phyloP scores from a whole-genome alignment of 2,888 invertebrate species.

The Schizotus pectinicornis region DNA sequence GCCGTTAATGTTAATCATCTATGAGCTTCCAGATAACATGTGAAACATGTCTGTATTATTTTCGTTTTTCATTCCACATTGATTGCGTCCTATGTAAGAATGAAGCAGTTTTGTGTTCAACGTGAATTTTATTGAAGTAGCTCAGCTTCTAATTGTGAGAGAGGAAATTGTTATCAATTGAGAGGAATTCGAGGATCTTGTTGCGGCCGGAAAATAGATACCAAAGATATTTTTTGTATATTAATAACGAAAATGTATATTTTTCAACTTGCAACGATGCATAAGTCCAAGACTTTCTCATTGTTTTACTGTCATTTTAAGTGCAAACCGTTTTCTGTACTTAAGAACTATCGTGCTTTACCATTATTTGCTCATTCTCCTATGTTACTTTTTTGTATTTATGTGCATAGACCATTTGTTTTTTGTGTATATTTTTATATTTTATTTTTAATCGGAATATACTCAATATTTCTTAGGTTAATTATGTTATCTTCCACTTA shows the following conservation, averaged over 20 bases:
- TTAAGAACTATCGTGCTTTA: conserved; percentile 30
- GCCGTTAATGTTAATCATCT: conserved; percentile 34
- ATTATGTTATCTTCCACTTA: conserved; percentile 34
- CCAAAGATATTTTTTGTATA: conserved; percentile 59
- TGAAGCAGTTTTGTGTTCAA: not conserved
- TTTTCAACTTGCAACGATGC: conserved; percentile 48
- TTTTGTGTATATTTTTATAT: conserved; percentile 44
- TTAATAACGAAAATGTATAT: conserved; percentile 54
- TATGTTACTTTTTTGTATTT: conserved; percentile 35
- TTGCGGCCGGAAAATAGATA: conserved; percentile 55
- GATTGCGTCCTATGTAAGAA: conserved; percentile 8
- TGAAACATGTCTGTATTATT: conserved; percentile 28
- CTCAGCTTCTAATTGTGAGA: conserved; percentile 39
- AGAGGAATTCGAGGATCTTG: conserved; percentile 40
- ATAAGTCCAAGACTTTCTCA: too few relatives aligned
- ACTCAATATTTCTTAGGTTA: conserved; percentile 16
- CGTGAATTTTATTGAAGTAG: conserved; percentile 12
- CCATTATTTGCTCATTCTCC: conserved; percentile 40
- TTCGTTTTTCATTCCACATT: conserved; percentile 30
- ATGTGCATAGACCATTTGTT: conserved; percentile 40
- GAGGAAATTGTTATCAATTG: conserved; percentile 34
- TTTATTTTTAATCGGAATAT: conserved; percentile 28
- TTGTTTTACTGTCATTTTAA: conserved; percentile 5
- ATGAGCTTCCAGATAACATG: conserved; percentile 41
- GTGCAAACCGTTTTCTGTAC: conserved; percentile 3